A percentile compares a stretch with the other conserved stretches of the same genome.
phyloP scores from a whole-genome alignment of 2,797 vertebrate genomes.

The Enteromius radiatus region DNA sequence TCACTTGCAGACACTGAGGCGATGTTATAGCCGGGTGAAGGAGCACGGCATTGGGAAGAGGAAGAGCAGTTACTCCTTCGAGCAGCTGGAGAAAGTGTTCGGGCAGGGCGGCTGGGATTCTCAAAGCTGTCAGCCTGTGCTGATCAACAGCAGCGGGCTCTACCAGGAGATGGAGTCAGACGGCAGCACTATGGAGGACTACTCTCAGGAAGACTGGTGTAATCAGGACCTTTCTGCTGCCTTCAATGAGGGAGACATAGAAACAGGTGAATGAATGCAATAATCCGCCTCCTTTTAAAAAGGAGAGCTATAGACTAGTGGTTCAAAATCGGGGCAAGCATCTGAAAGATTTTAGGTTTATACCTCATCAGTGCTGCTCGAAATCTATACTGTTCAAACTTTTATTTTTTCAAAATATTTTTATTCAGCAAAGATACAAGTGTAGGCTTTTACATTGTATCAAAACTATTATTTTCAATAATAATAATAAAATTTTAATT shows the following conservation, averaged over 20 bases:
- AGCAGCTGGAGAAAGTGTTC: conserved; percentile 99
- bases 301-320: background rate
- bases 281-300: background rate
- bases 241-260: conserved; percentile 93
- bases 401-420: background rate
- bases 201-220: conserved; percentile 97
- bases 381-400: background rate
- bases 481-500: too few species aligned
- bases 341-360: background rate
- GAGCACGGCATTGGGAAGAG: conserved; percentile 97
- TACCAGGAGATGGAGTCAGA: conserved; percentile 99
- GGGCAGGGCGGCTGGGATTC: conserved; percentile 98
- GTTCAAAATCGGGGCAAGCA: background rate
- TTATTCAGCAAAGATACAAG: background rate
- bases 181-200: conserved; percentile 96
- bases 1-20: conserved; percentile 86
- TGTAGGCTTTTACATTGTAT: background rate
- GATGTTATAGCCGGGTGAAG: conserved; percentile 99
- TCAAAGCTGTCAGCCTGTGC: conserved; percentile 94
- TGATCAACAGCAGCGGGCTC: conserved; percentile 98
- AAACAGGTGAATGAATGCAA: conserved; percentile 88
- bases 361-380: background rate
- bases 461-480: background rate
- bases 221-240: conserved; percentile 92
- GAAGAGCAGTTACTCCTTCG: conserved; percentile 99